Evolutionary conservation across 2,888 invertebrate genomes (phyloP).

Genomic region (Nymphalis polychloros): DNA sequence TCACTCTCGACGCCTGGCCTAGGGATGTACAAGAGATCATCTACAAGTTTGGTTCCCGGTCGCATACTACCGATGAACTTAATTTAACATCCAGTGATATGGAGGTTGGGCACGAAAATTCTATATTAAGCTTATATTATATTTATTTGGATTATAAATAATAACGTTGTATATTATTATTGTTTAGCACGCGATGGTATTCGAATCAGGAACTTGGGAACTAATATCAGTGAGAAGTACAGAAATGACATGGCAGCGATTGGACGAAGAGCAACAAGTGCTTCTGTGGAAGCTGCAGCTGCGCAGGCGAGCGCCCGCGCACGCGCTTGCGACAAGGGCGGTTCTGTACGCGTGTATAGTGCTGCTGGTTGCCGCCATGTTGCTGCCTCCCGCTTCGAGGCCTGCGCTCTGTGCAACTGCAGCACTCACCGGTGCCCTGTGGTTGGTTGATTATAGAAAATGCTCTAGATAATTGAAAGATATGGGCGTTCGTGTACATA

Average conservation of each 20-base stretch:
- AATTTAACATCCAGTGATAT: conserved; percentile 55
- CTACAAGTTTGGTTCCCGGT: conserved; percentile 88
- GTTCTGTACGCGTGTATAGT: conserved; percentile 50
- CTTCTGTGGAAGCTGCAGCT: conserved; percentile 51
- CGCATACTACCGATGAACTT: conserved; percentile 83
- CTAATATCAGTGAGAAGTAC: conserved; percentile 46
- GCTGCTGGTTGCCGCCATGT: conserved; percentile 52
- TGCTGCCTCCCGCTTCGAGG: conserved; percentile 54
- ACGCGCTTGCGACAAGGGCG: conserved; percentile 48
- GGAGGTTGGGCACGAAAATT: conserved; percentile 44
- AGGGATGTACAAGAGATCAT: conserved; percentile 85
- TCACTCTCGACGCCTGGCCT: conserved; percentile 86
- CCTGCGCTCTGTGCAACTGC: conserved; percentile 62
- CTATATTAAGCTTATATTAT: neutral
- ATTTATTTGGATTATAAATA: neutral
- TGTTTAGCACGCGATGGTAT: conserved; percentile 44
- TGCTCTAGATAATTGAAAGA: neutral
- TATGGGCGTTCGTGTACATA: too few species aligned
- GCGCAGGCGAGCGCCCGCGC: conserved; percentile 58
- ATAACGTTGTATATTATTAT: neutral
- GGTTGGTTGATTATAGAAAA: conserved; percentile 45
- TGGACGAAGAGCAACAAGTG: conserved; percentile 40
- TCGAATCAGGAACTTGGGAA: conserved; percentile 65
- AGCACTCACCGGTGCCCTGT: conserved; percentile 58
- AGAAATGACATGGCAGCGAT: conserved; percentile 41